Evolutionary conservation across 2,113 vertebrate genomes (phyloP), one percentile per base, ranked within the genome.

Genomic region (Anarrhichthys ocellatus): DNA sequence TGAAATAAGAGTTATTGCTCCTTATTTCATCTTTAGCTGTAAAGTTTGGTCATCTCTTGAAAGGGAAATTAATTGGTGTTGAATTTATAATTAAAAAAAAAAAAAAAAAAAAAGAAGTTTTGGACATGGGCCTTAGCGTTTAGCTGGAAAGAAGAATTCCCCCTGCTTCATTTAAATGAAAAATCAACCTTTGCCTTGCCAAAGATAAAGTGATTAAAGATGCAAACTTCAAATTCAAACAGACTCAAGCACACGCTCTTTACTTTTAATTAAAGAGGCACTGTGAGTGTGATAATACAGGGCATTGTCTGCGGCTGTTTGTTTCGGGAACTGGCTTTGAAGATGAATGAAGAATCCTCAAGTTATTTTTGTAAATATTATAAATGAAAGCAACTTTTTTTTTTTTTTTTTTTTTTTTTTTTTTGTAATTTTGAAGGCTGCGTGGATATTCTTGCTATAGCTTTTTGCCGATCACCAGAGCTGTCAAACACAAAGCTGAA

Each of bases 201-300:
- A 81, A 74, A 85, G 69, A 89, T 52, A 68, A 75, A 70, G 38
- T 40, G 8, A 76, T 62, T 59, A 79, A 80, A 82, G 34, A 73
- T 62, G 69, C 59, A 74, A 32, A 75, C 58, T 61, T 84, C 9
- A 72, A 56, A 84, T 73, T 20, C 10, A n/a, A 77, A 67, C 56
- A 78, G 78, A 71, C 50, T 85, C 40, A 52, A 76, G 62, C 63
- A 63, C 67, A 44, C 54, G 7, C 40, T 50, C 34, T 62, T 61
- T 58, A 78, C 61, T 61, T 85, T 85, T 76, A 84, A 86, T 82
- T 79, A 85, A 80, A 87, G 63, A 68, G 10, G 42, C 52, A 14
- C 70, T 61, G 58, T 61, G 62, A 34, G 64, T 65, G 77, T 71
- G 68, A 84, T 76, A 46, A 67, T 83, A 69, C 24, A 38, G 81